phyloP scores from a whole-genome alignment of 1,140 invertebrate genomes.

The Hypsibius dujardini region DNA sequence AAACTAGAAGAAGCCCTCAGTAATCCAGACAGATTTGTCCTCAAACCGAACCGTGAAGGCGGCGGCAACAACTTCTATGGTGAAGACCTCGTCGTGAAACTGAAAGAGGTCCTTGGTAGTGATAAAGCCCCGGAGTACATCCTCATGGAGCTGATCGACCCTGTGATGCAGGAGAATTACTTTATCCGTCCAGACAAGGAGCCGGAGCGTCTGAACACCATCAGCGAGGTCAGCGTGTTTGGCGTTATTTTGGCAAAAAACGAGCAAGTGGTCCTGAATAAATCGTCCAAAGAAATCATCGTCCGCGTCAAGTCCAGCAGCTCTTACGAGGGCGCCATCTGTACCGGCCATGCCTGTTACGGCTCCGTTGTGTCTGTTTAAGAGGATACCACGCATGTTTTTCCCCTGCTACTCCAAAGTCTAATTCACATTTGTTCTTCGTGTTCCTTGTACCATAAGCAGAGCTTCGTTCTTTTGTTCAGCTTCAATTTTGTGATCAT shows the following conservation, averaged over 20 bases:
- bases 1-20: constrained; percentile 53
- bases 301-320: constrained; percentile 64
- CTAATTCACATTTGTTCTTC: too few species aligned
- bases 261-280: background rate
- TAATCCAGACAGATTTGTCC: constrained; percentile 64
- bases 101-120: constrained; percentile 44
- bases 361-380: background rate
- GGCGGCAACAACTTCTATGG: constrained; percentile 81
- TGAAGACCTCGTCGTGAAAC: constrained; percentile 42
- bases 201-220: constrained; percentile 41
- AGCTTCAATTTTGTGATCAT: too few species aligned
- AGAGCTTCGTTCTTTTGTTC: too few species aligned
- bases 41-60: constrained; percentile 94
- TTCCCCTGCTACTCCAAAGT: too few species aligned
- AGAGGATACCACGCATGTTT: too few species aligned
- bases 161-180: constrained; percentile 60
- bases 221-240: constrained; percentile 85
- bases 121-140: constrained; percentile 67
- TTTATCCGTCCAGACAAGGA: constrained; percentile 49
- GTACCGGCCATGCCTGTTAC: constrained; percentile 43
- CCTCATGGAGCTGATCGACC: constrained; percentile 75
- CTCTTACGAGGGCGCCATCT: constrained; percentile 81
- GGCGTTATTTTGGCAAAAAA: constrained; percentile 58
- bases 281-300: constrained; percentile 32
- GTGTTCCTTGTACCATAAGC: too few species aligned